phyloP scores from a whole-genome alignment of 2,888 invertebrate species.

The Thelaira solivaga region DNA sequence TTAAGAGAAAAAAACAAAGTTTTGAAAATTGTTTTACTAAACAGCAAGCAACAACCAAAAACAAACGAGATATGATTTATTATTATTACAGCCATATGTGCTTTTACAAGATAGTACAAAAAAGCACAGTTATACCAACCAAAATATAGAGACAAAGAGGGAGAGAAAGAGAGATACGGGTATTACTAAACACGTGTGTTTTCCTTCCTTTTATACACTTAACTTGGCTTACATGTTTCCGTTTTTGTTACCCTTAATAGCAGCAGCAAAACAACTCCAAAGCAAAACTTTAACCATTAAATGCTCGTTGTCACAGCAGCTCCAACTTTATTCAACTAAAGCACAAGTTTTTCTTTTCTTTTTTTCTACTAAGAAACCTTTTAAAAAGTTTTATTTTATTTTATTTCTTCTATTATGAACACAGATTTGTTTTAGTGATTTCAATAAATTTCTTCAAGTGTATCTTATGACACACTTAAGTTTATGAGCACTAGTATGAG shows the following conservation, averaged over 20 bases:
- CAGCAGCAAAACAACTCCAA: background rate
- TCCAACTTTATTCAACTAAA: too few relatives aligned
- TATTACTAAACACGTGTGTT: constrained; percentile 15
- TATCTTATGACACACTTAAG: too few relatives aligned
- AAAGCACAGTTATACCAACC: too few relatives aligned
- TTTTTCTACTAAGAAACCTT: too few relatives aligned
- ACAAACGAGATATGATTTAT: constrained; percentile 29
- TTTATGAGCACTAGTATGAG: background rate
- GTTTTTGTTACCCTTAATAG: background rate
- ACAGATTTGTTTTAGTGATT: too few relatives aligned
- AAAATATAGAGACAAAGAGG: too few relatives aligned
- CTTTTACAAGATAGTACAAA: too few relatives aligned
- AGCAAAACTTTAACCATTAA: constrained; percentile 49
- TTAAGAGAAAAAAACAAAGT: too few relatives aligned
- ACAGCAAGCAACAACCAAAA: background rate
- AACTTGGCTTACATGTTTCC: background rate
- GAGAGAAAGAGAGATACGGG: background rate
- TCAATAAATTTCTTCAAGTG: too few relatives aligned
- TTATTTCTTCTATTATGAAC: too few relatives aligned
- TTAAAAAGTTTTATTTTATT: too few relatives aligned
- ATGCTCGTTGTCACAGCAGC: constrained; percentile 33
- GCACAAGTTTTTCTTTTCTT: too few relatives aligned
- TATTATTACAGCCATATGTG: background rate
- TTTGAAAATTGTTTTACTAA: background rate
- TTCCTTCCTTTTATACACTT: background rate